A percentile compares a stretch with the other conserved stretches of the same genome.
Conservation (phyloP, 2,113 vertebrate genomes). For the Hemichromis elongatus region DNA sequence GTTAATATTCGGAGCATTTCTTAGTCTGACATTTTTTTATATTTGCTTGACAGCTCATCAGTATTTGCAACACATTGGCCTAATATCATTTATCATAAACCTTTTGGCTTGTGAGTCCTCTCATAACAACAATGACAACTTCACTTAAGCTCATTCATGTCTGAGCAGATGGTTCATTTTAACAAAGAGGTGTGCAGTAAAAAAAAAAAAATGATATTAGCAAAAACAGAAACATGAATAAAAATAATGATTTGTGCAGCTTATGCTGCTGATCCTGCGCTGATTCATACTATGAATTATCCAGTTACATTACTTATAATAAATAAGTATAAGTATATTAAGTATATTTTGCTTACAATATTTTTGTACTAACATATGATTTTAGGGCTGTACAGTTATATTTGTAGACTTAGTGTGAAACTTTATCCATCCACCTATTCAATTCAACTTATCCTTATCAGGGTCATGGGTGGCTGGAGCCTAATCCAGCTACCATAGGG, state of each 20-base stretch:
- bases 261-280: not conserved
- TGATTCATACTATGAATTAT: not conserved
- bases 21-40: not conserved
- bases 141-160: not conserved
- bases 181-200: not conserved
- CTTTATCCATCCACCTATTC: not conserved
- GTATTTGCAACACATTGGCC: not conserved
- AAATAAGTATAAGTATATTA: too few relatives aligned
- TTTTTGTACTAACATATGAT: not conserved
- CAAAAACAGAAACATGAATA: not conserved
- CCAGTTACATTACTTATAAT: not conserved
- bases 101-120: not conserved
- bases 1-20: not conserved
- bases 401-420: not conserved
- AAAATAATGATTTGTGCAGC: not conserved
- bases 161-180: not conserved
- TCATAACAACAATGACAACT: not conserved
- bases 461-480: not conserved
- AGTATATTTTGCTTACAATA: not conserved
- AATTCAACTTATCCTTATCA: not conserved
- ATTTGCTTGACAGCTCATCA: not conserved
- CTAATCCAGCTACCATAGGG: not conserved
- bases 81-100: not conserved
- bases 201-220: not conserved
- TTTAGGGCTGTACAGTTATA: not conserved